A percentile compares a stretch with the other conserved stretches of the same genome.
These are phyloP conservation scores for Pantherophis vulpinus DNA, from an alignment of 2,797 vertebrate genomes.

Conservation along the genomic window DNA sequence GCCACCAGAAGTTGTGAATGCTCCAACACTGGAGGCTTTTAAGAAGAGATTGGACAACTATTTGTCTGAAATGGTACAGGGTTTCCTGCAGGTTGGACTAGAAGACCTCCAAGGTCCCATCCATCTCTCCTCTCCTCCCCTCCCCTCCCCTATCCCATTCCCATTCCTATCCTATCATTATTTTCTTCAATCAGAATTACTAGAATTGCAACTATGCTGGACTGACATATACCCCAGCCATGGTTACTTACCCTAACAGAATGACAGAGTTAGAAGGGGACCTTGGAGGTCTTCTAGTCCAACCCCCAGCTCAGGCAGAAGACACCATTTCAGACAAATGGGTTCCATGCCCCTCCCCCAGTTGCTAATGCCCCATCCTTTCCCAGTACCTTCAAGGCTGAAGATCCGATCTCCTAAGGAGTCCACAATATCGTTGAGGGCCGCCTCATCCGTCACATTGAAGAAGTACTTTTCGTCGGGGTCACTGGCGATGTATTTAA, in stretches of 20 bases:
- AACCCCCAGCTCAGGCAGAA: neutral
- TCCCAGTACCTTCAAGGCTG: conserved; percentile 86
- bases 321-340: neutral
- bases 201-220: neutral
- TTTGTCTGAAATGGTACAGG: too few species aligned
- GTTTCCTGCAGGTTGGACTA: too few species aligned
- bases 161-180: too few species aligned
- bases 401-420: conserved; percentile 93
- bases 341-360: neutral
- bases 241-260: neutral
- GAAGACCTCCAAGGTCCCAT: too few species aligned
- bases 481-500: conserved; percentile 91
- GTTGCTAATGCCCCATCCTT: too few species aligned
- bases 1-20: too few species aligned
- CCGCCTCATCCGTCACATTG: conserved; percentile 93
- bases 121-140: too few species aligned
- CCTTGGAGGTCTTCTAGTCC: neutral
- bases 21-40: too few species aligned
- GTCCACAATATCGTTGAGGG: conserved; percentile 93
- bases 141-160: too few species aligned
- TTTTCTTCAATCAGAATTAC: neutral
- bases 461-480: conserved; percentile 94
- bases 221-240: neutral
- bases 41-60: too few species aligned
- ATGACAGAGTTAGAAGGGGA: neutral